Conservation (phyloP, 1,140 invertebrate genomes). For the Dinothrombium tinctorium region DNA sequence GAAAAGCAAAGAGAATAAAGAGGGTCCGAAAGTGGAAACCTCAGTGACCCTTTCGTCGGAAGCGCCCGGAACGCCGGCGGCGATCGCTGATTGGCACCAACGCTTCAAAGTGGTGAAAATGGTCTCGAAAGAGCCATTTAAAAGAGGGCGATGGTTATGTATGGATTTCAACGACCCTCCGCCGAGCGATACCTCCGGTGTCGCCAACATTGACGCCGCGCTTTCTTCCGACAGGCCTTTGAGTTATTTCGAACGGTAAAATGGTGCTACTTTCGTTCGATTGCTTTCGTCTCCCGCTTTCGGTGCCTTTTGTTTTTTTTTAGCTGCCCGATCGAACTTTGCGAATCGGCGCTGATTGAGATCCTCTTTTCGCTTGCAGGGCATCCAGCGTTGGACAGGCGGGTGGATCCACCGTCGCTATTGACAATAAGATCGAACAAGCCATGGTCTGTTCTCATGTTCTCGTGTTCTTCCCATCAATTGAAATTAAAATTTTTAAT, state of each 20-base stretch:
- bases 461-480: constrained; percentile 3
- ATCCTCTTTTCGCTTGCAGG: constrained; percentile 9
- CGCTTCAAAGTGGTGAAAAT: constrained; percentile 90
- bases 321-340: too few species aligned
- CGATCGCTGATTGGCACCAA: constrained; percentile 17
- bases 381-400: constrained; percentile 20
- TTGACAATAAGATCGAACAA: constrained; percentile 97
- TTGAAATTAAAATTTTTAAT: constrained; percentile 3
- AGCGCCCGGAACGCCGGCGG: neutral
- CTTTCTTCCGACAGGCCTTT: neutral
- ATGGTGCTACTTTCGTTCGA: too few species aligned
- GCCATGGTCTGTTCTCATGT: constrained; percentile 92
- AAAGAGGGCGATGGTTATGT: constrained; percentile 75
- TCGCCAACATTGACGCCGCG: too few species aligned
- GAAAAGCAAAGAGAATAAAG: too few species aligned
- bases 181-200: neutral
- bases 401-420: constrained; percentile 67
- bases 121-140: constrained; percentile 77
- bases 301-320: neutral
- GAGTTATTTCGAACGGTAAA: too few species aligned
- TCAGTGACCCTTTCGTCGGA: too few species aligned
- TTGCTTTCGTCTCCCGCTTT: neutral
- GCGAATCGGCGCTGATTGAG: too few species aligned
- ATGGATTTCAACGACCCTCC: constrained; percentile 56
- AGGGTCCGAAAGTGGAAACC: too few species aligned